These are phyloP conservation scores for Watsonalla binaria DNA, from an alignment of 2,888 invertebrate genomes.

Conservation along the genomic window DNA sequence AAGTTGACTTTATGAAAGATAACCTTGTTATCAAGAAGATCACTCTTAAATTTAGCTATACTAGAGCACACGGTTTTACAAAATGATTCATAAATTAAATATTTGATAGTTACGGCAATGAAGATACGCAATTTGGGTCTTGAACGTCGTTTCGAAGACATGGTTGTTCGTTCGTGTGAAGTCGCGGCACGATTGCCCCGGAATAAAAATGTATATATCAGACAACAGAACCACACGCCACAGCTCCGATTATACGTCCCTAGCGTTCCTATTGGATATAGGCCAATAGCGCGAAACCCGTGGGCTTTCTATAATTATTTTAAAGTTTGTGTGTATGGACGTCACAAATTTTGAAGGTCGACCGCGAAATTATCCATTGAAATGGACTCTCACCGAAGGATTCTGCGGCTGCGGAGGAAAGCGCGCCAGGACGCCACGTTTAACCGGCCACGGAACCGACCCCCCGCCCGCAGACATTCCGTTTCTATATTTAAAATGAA, in stretches of 20 bases:
- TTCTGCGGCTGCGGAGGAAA: conserved; percentile 58
- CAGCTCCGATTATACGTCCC: conserved; percentile 55
- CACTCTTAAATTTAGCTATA: conserved; percentile 36
- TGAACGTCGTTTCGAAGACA: conserved; percentile 66
- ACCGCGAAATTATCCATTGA: conserved; percentile 39
- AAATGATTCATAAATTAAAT: conserved; percentile 56
- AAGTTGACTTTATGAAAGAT: conserved; percentile 29
- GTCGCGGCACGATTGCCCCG: conserved; percentile 45
- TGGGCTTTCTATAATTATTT: conserved; percentile 61
- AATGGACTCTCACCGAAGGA: conserved; percentile 69
- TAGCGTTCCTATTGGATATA: conserved; percentile 70
- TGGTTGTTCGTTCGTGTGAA: conserved; percentile 44
- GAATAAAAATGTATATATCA: conserved; percentile 63
- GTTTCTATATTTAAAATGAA: conserved; percentile 69
- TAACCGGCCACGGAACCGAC: conserved; percentile 87
- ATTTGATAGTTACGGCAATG: conserved; percentile 69
- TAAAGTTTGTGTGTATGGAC: conserved; percentile 63
- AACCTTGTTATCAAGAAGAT: conserved; percentile 48
- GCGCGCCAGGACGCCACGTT: conserved; percentile 78
- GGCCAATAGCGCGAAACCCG: conserved; percentile 68
- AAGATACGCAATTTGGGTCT: conserved; percentile 69
- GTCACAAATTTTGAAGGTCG: conserved; percentile 54
- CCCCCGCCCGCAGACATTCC: conserved; percentile 77
- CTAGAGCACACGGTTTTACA: conserved; percentile 37
- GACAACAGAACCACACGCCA: conserved; percentile 59